Evolutionary conservation across 2,888 invertebrate species (phyloP).

Genomic region (Phragmatobia fuliginosa): DNA sequence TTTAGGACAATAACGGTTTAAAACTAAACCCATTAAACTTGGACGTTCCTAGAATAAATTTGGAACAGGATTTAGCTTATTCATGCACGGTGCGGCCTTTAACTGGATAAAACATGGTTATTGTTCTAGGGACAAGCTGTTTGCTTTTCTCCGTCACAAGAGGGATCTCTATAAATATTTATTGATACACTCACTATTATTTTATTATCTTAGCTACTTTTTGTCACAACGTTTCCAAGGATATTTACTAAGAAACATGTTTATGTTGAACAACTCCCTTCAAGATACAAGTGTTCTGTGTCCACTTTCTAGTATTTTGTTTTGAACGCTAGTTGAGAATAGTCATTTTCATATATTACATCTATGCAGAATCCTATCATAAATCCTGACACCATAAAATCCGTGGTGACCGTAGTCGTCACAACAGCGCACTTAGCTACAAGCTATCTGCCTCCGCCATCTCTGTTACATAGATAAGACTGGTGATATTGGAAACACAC

Average conservation of each 20-base stretch:
- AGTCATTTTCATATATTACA: too few species aligned
- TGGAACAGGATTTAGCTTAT: background rate
- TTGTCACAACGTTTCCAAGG: too few species aligned
- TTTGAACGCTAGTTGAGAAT: too few species aligned
- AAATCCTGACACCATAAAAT: slow-evolving; percentile 18
- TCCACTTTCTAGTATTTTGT: too few species aligned
- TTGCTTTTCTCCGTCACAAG: background rate
- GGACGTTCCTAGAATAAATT: slow-evolving; percentile 7
- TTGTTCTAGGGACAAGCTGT: background rate
- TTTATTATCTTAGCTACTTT: too few species aligned
- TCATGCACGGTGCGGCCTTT: slow-evolving; percentile 1
- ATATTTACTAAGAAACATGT: background rate
- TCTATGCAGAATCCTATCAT: too few species aligned
- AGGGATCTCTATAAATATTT: background rate
- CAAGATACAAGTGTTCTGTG: background rate
- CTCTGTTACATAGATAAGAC: slow-evolving; percentile 57
- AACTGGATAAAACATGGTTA: background rate
- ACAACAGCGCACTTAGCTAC: slow-evolving; percentile 38
- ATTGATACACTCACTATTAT: background rate
- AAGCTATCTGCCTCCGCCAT: slow-evolving; percentile 61
- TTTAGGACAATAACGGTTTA: slow-evolving; percentile 17
- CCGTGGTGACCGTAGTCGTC: slow-evolving; percentile 31
- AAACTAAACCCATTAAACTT: slow-evolving; percentile 14
- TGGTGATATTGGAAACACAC: slow-evolving; percentile 47
- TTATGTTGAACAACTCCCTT: background rate